Evolutionary conservation across 2,888 invertebrate genomes (phyloP).

Genomic region (Rhabditophanes sp.): DNA sequence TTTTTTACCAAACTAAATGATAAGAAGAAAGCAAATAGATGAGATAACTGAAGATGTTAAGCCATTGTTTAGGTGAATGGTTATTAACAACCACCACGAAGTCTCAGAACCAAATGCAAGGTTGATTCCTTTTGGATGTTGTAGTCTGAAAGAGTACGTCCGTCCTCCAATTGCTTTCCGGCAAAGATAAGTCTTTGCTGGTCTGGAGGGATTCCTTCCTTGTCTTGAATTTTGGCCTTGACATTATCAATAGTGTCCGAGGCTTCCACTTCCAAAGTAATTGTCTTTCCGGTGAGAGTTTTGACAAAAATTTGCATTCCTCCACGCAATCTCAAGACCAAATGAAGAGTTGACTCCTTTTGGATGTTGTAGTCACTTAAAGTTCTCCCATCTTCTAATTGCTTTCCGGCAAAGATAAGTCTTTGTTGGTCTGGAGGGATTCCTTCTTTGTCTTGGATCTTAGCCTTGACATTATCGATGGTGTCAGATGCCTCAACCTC

Average conservation of each 20-base stretch:
- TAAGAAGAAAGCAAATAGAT: too few species aligned
- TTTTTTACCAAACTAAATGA: too few species aligned
- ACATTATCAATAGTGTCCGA: constrained; percentile 41
- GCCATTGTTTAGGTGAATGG: constrained; percentile 1
- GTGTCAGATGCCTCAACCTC: constrained; percentile 16
- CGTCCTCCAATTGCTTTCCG: constrained; percentile 75
- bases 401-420: constrained; percentile 24
- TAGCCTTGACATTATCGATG: constrained; percentile 14
- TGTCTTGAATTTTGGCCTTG: constrained; percentile 40
- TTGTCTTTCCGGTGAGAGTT: constrained; percentile 75
- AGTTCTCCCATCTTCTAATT: constrained; percentile 8
- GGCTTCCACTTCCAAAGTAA: constrained; percentile 37
- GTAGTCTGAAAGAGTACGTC: constrained; percentile 75
- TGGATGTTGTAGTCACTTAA: constrained; percentile 15
- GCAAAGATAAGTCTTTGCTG: constrained; percentile 39
- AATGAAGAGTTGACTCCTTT: constrained; percentile 16
- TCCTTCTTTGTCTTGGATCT: constrained; percentile 15
- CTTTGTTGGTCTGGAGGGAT: constrained; percentile 34
- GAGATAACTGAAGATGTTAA: too few species aligned
- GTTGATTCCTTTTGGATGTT: constrained; percentile 72
- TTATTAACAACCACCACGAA: constrained; percentile 31
- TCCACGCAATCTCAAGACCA: constrained; percentile 15
- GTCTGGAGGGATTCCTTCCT: constrained; percentile 39
- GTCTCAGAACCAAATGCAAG: constrained; percentile 38
- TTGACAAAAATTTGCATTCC: constrained; percentile 89